Evolutionary conservation across 2,888 invertebrate species (phyloP).

Genomic region (Nomada ruficornis): DNA sequence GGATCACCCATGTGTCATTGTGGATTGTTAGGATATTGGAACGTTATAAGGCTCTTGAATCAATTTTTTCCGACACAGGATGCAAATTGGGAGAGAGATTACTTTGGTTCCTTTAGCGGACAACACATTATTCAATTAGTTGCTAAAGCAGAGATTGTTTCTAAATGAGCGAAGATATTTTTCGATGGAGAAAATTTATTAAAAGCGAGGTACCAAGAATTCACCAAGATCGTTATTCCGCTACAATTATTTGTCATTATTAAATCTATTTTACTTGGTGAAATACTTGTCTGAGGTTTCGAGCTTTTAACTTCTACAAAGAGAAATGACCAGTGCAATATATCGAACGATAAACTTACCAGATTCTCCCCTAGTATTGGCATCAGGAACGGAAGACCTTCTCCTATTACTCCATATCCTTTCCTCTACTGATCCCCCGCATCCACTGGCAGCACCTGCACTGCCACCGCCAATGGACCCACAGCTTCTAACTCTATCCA

Average conservation of each 20-base stretch:
- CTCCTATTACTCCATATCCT: slow-evolving; percentile 83
- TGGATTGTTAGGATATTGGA: not conserved
- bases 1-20: slow-evolving; percentile 81
- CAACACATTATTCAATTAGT: too few species aligned
- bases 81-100: too few species aligned
- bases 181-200: too few species aligned
- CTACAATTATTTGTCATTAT: too few species aligned
- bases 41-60: not conserved
- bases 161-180: too few species aligned
- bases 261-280: too few species aligned
- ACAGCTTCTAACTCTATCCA: slow-evolving; percentile 91
- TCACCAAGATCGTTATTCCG: too few species aligned
- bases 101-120: too few species aligned
- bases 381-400: slow-evolving; percentile 82
- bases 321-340: not conserved
- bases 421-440: slow-evolving; percentile 82
- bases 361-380: slow-evolving; percentile 81
- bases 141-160: too few species aligned
- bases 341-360: slow-evolving; percentile 68
- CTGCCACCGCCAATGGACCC: slow-evolving; percentile 92
- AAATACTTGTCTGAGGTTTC: too few species aligned
- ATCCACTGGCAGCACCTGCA: slow-evolving; percentile 87
- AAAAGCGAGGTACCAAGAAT: too few species aligned
- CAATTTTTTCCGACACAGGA: not conserved
- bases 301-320: slow-evolving; percentile 46